Evolutionary conservation across 2,113 vertebrate species (phyloP), one percentile per base, ranked within the genome.

Genomic region (Pluvialis apricaria): DNA sequence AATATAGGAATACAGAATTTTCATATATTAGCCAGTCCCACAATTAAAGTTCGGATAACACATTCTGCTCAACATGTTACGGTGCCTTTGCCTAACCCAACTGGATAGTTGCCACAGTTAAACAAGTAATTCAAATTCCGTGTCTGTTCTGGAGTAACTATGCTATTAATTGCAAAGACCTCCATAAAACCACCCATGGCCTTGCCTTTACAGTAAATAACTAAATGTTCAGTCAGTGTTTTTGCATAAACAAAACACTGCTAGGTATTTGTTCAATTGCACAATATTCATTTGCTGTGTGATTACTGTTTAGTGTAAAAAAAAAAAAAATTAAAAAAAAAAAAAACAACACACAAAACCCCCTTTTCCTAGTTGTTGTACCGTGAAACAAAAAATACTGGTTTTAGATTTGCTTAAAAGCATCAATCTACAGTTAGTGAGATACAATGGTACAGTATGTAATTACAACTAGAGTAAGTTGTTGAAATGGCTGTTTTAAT

Each of bases 151-250:
- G 97, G 97, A 98, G 96, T 98, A 97, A 98, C 97, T 98, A 97
- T 98, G 97, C 98, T 98, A 97, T 97, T 97, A 98, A 98, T 97
- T 98, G 97, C 98, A 97, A 96, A 98, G 97, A 98, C 98, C 98
- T 98, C 98, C 98, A 98, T 98, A 97, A 98, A 98, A 98, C 98
- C 98, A 98, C 98, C 98, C 98, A 98, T 98, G 98, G 98, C 98
- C 98, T 98, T 98, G 98, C 98, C 97, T 98, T 98, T 98, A 97
- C 98, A 98, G 96, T 98, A 97, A 97, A 97, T 97, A 98, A 97
- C 88, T 98, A 97, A 97, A 93, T 92, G 96, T 98, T 97, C 86
- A 89, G 89, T 95, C 96, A 78, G 89, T 98, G 96, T 95, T 98
- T 98, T 97, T 96, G 96, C 97, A 97, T 97, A 97, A 97, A 91